A percentile compares a stretch with the other conserved stretches of the same genome.
Conservation (phyloP, 2,888 invertebrate genomes). For the Troides aeacus region DNA sequence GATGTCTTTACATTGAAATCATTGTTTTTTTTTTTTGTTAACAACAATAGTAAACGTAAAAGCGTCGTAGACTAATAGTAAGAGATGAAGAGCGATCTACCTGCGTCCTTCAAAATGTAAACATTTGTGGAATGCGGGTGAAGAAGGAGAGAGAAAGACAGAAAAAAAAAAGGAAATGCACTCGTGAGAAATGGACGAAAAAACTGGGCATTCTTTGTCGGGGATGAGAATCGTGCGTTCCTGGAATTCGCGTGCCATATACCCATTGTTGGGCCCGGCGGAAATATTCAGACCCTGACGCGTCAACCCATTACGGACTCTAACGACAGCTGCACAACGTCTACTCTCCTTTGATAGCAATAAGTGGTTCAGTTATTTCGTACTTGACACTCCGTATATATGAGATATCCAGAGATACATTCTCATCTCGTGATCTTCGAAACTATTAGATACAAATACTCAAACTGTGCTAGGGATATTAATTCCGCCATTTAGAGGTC, state of each 20-base stretch:
- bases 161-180: conserved; percentile 60
- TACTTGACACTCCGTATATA: conserved; percentile 11
- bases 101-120: conserved; percentile 68
- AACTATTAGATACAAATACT: no score
- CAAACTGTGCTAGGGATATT: no score
- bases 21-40: background rate
- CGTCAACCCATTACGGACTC: background rate
- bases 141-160: background rate
- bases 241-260: conserved; percentile 75
- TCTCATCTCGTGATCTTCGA: no score
- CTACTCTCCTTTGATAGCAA: background rate
- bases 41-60: background rate
- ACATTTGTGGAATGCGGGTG: conserved; percentile 66
- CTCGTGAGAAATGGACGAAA: conserved; percentile 70
- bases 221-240: conserved; percentile 72
- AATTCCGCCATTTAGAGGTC: no score
- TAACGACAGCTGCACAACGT: background rate
- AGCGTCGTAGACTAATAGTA: conserved; percentile 11
- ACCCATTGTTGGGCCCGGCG: conserved; percentile 43
- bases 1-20: background rate
- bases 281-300: background rate
- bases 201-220: conserved; percentile 57
- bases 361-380: background rate
- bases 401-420: no score
- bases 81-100: conserved; percentile 42